Percentiles rank a stretch among this genome's conserved stretches.
These are phyloP conservation scores for Oreochromis grahami DNA, from an alignment of 2,797 vertebrate species.

Conservation along the genomic window DNA sequence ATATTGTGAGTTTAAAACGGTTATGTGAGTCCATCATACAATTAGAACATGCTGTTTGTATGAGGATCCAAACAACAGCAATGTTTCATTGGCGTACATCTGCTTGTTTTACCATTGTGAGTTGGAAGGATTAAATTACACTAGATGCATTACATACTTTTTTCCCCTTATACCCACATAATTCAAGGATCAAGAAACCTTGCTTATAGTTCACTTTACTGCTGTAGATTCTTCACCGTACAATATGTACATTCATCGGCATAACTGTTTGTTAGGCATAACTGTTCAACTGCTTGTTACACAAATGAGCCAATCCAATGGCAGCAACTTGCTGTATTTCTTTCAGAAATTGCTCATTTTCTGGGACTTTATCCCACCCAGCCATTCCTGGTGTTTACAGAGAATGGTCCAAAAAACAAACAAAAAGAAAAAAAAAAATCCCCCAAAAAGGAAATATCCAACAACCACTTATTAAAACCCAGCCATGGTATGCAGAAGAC, in stretches of 20 bases:
- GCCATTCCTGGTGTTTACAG: background rate
- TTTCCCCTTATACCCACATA: background rate
- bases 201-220: background rate
- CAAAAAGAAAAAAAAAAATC: background rate
- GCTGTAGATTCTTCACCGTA: background rate
- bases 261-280: background rate
- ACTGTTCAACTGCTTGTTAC: background rate
- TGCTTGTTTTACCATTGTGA: background rate
- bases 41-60: background rate
- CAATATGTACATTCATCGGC: background rate
- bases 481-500: background rate
- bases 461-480: background rate
- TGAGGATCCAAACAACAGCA: background rate
- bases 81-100: background rate
- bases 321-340: background rate
- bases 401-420: background rate
- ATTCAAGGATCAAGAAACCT: background rate
- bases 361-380: rapidly evolving
- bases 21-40: background rate
- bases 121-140: rapidly evolving
- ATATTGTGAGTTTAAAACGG: background rate
- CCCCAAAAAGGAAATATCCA: background rate
- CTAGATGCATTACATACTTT: background rate
- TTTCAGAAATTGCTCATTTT: background rate
- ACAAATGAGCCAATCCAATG: background rate